Percentiles rank a stretch among this genome's conserved stretches.
phyloP scores from a whole-genome alignment of 35 echinoderm and acorn worm genomes.

The Amphiura filiformis region DNA sequence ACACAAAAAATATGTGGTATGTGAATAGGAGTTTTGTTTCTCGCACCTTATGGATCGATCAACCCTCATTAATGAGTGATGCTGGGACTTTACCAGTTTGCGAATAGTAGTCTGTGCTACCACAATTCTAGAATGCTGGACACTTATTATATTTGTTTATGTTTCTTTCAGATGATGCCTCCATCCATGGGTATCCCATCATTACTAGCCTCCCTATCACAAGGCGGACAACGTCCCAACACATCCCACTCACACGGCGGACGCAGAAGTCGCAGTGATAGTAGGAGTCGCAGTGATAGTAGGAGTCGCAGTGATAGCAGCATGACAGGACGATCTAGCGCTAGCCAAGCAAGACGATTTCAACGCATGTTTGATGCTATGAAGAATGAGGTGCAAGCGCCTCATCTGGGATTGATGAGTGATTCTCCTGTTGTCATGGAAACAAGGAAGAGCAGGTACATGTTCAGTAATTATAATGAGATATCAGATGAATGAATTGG shows the following conservation, averaged over 20 bases:
- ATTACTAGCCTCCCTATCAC: constrained; percentile 36
- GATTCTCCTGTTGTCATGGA: constrained; percentile 36
- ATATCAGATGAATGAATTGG: too few relatives aligned
- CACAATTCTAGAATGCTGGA: too few relatives aligned
- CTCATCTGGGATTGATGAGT: constrained; percentile 59
- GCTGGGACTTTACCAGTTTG: too few relatives aligned
- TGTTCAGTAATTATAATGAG: neutral
- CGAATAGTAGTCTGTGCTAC: too few relatives aligned
- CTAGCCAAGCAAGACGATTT: constrained; percentile 25
- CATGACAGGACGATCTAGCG: neutral
- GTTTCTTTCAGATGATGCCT: constrained; percentile 76
- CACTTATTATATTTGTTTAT: too few relatives aligned
- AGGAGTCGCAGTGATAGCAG: constrained; percentile 13
- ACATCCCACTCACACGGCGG: neutral
- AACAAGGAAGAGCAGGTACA: constrained; percentile 53
- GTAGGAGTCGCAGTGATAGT: too few relatives aligned
- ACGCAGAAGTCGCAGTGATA: neutral
- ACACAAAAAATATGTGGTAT: too few relatives aligned
- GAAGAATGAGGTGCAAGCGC: constrained; percentile 62
- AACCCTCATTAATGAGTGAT: too few relatives aligned
- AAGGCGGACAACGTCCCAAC: constrained; percentile 1
- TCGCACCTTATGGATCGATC: too few relatives aligned
- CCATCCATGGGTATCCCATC: constrained; percentile 61
- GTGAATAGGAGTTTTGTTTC: too few relatives aligned
- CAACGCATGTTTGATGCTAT: constrained; percentile 86